Percentiles rank a stretch among this genome's conserved stretches.
Evolutionary conservation across 2,888 invertebrate genomes (phyloP).

Genomic region (Dasypogon diadema): DNA sequence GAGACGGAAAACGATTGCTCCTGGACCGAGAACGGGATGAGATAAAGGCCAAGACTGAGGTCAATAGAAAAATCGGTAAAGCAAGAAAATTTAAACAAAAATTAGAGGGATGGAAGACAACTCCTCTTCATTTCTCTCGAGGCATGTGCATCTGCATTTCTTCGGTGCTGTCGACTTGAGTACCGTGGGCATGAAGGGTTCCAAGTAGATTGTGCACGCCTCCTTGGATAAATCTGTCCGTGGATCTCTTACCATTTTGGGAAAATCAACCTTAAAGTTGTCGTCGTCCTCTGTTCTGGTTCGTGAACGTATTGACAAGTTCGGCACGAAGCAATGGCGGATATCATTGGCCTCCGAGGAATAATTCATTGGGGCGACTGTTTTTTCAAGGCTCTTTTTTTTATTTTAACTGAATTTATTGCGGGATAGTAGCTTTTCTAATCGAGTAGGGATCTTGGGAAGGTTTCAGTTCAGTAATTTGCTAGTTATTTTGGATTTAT

Average conservation of each 20-base stretch:
- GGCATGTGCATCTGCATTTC: slow-evolving; percentile 5
- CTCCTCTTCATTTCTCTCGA: slow-evolving; percentile 18
- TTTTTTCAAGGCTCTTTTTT: too few relatives aligned
- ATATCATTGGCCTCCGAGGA: neutral
- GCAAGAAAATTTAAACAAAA: slow-evolving; percentile 41
- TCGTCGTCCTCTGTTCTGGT: slow-evolving; percentile 8
- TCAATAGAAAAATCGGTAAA: slow-evolving; percentile 39
- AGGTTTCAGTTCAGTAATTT: too few relatives aligned
- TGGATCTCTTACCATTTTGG: slow-evolving; percentile 32
- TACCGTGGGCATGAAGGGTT: neutral
- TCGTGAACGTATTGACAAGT: slow-evolving; percentile 18
- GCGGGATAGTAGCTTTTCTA: too few relatives aligned
- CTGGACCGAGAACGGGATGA: slow-evolving; percentile 6
- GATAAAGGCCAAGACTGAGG: slow-evolving; percentile 32
- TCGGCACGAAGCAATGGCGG: slow-evolving; percentile 11
- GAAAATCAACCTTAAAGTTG: slow-evolving; percentile 1
- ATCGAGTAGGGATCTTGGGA: too few relatives aligned
- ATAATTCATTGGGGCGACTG: neutral
- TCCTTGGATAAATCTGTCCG: slow-evolving; percentile 22
- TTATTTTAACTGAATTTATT: too few relatives aligned
- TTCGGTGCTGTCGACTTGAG: neutral
- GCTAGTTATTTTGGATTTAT: too few relatives aligned
- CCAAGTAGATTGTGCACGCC: slow-evolving; percentile 11
- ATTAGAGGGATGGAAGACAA: slow-evolving; percentile 36
- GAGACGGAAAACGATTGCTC: slow-evolving; percentile 4